Base-by-base conservation (phyloP, 2,888 invertebrate genomes). In the Theodoxus fluviatilis region DNA sequence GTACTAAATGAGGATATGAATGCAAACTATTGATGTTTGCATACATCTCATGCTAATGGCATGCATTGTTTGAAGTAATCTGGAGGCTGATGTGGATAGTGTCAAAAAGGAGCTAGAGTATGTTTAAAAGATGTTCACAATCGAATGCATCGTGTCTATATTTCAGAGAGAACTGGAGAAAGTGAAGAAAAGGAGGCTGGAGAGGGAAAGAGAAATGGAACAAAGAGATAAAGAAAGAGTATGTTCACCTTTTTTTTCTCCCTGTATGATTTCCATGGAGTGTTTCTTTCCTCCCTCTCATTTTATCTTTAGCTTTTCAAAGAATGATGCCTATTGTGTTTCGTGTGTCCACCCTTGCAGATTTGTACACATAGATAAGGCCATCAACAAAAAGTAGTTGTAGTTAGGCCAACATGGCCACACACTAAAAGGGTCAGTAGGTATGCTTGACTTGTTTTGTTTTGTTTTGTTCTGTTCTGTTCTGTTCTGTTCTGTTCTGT, bases 151-250 rank as follows among this genome's bases (percentile, higher is more conserved):
- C 37, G 18, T 37, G 18, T 52, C 18, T 33, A 65, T 43, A 15
- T 61, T 72, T 18, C 73, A 82, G 81, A 75, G 76, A 71, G 83
- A 81, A 61, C 67, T 82, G 33, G 82, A 82, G 68, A 83, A 81
- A 71, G 80, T 81, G 22, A 98, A 98, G 88, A 94, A 95, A 84
- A 90, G 96, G 1, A 90, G 97, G 0, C 89, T 93, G 78, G 95
- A 97, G 88, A 90, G 96, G 74, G 97, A 98, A 89, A 90, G 93
- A 74, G 95, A 86, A 76, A 79, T 79, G 81, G 89, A 85, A 77
- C 86, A 84, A 80, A 85, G 87, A 69, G 85, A 86, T 83, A 93
- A 93, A 74, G 94, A 94, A 85, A 92, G 93, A 87, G 91, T 93
- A 78, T 70, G 76, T 40, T 43, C 7, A 40, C 28, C n/a, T 59